Evolutionary conservation across 2,888 invertebrate genomes (phyloP).

Genomic region (Palloptera scutellata): DNA sequence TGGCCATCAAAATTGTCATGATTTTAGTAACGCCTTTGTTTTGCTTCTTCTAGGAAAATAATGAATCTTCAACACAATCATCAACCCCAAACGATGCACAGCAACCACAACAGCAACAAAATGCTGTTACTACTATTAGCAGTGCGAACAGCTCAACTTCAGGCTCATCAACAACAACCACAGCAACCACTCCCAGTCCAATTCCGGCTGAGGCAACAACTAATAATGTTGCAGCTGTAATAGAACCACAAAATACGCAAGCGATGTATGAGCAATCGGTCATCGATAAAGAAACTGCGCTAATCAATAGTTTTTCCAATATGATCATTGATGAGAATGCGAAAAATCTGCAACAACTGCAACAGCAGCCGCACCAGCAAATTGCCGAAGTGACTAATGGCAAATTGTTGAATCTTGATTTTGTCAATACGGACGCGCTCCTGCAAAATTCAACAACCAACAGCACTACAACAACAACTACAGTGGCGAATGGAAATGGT

Average conservation of each 20-base stretch:
- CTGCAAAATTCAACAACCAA: conserved; percentile 43
- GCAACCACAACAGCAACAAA: conserved; percentile 30
- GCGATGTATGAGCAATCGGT: conserved; percentile 63
- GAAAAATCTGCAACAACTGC: conserved; percentile 57
- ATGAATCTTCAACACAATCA: conserved; percentile 44
- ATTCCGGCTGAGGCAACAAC: conserved; percentile 16
- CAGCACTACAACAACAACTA: conserved; percentile 34
- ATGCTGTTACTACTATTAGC: conserved; percentile 25
- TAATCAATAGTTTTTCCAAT: conserved; percentile 62
- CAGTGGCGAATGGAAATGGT: conserved; percentile 63
- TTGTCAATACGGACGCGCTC: conserved; percentile 41
- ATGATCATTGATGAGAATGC: conserved; percentile 63
- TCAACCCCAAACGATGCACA: conserved; percentile 37
- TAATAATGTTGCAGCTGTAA: conserved; percentile 24
- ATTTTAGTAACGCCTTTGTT: background rate
- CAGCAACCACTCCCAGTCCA: conserved; percentile 21
- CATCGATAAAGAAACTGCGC: conserved; percentile 62
- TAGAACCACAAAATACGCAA: conserved; percentile 55
- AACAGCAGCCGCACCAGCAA: conserved; percentile 40
- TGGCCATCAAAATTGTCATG: too few relatives aligned
- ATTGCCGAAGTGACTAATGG: conserved; percentile 60
- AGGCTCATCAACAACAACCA: conserved; percentile 35
- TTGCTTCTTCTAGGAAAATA: conserved; percentile 45
- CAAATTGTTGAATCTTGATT: conserved; percentile 50
- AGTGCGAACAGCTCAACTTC: conserved; percentile 35